Percentiles rank a stretch among this genome's conserved stretches.
phyloP scores from a whole-genome alignment of 2,113 vertebrate genomes.

The Nothobranchius kuhntae region DNA sequence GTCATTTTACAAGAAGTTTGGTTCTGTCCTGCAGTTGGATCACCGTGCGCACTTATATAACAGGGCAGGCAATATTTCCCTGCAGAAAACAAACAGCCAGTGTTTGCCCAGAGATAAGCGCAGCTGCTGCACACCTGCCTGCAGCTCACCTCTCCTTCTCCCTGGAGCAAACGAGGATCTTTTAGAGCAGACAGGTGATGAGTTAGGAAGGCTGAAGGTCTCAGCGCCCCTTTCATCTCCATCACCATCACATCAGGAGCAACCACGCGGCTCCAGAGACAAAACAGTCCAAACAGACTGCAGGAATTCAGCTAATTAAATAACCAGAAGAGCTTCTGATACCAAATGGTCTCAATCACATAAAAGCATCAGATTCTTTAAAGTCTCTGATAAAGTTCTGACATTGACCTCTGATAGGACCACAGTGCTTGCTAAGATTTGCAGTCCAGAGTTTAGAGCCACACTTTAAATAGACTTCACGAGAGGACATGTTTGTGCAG shows the following conservation, averaged over 20 bases:
- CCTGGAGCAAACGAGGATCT: slow-evolving; percentile 41
- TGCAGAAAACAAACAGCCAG: slow-evolving; percentile 78
- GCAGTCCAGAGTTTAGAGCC: slow-evolving; percentile 50
- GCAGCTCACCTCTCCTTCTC: slow-evolving; percentile 51
- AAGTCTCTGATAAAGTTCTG: too few species aligned
- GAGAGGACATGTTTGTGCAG: slow-evolving; percentile 76
- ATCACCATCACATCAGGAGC: slow-evolving; percentile 31
- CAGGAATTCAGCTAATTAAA: neutral
- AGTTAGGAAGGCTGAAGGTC: slow-evolving; percentile 28
- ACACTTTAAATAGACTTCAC: slow-evolving; percentile 76
- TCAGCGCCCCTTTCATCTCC: slow-evolving; percentile 61
- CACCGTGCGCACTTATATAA: slow-evolving; percentile 65
- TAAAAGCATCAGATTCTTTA: neutral
- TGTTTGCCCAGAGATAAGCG: slow-evolving; percentile 80
- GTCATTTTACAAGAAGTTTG: too few species aligned
- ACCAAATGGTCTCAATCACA: slow-evolving; percentile 1
- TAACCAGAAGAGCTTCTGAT: slow-evolving; percentile 6
- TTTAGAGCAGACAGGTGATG: slow-evolving; percentile 71
- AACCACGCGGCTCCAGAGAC: neutral
- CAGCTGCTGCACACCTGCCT: slow-evolving; percentile 84
- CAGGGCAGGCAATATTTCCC: slow-evolving; percentile 73
- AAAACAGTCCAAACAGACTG: neutral
- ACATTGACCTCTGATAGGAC: too few species aligned
- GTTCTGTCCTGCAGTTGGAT: slow-evolving; percentile 42
- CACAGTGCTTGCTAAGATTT: slow-evolving; percentile 37